Conservation (phyloP, 1,140 invertebrate genomes). For the Lithobius niger region DNA sequence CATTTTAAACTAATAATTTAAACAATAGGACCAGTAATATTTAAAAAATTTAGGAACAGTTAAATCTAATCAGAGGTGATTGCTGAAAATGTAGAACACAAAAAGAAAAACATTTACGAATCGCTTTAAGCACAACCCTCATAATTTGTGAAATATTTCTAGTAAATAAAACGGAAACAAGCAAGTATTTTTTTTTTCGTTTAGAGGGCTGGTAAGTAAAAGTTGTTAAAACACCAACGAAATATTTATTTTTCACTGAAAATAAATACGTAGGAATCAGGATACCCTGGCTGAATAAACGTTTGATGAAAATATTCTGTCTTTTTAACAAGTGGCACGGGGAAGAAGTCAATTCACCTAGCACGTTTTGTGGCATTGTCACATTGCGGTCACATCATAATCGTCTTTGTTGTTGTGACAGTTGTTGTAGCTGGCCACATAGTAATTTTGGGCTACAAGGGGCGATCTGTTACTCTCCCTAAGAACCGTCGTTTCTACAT, state of each 20-base stretch:
- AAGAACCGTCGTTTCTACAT: not conserved
- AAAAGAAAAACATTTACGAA: not conserved
- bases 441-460: not conserved
- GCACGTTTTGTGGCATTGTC: not conserved
- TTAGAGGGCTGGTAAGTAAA: too few relatives aligned
- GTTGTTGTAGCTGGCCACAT: not conserved
- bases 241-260: too few relatives aligned
- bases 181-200: too few relatives aligned
- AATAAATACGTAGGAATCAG: too few relatives aligned
- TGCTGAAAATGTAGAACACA: not conserved
- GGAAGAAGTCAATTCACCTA: not conserved
- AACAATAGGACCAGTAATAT: not conserved
- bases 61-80: not conserved
- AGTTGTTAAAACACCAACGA: too few relatives aligned
- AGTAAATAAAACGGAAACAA: not conserved
- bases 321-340: not conserved
- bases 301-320: not conserved
- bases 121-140: not conserved
- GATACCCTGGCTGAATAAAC: not conserved
- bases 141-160: not conserved
- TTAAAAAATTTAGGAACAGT: not conserved
- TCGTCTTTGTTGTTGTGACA: not conserved
- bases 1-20: not conserved
- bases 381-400: not conserved
- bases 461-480: not conserved